phyloP scores from a whole-genome alignment of 2,797 vertebrate species.

The Sylvilagus floridanus region DNA sequence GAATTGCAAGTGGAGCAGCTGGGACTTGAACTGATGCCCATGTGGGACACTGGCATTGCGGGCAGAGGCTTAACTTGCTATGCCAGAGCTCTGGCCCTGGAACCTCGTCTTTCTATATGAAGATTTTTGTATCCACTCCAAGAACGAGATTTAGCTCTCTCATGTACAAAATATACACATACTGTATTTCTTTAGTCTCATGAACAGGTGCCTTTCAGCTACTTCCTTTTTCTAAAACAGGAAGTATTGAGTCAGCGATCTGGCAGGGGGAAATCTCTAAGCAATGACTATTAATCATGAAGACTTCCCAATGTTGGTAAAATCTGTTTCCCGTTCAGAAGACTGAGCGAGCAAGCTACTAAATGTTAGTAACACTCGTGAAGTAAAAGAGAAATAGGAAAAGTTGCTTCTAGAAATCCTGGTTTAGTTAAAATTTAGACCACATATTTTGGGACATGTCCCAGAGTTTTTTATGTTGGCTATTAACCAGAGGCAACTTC shows the following conservation, averaged over 20 bases:
- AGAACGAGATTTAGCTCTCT: not conserved
- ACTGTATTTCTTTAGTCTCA: conserved; percentile 40
- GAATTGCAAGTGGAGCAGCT: too few species aligned
- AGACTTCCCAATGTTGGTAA: conserved; percentile 75
- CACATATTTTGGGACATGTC: conserved; percentile 11
- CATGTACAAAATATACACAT: not conserved
- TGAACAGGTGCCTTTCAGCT: conserved; percentile 74
- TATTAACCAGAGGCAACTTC: conserved; percentile 10
- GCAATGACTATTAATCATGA: conserved; percentile 76
- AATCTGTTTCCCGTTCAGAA: conserved; percentile 76
- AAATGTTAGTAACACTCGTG: conserved; percentile 9
- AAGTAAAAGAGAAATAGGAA: conserved; percentile 43
- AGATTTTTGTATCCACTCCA: not conserved
- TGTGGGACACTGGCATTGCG: too few species aligned
- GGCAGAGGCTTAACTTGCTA: too few species aligned
- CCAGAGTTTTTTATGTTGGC: not conserved
- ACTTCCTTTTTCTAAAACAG: conserved; percentile 82
- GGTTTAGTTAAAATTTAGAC: conserved; percentile 40
- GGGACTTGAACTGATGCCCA: too few species aligned
- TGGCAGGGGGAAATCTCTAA: conserved; percentile 61
- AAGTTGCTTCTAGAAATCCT: conserved; percentile 44
- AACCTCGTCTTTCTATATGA: not conserved
- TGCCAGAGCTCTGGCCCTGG: too few species aligned
- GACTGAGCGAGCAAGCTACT: conserved; percentile 52
- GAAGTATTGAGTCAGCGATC: conserved; percentile 76